phyloP scores from a whole-genome alignment of 2,113 vertebrate genomes.

The Mohoua ochrocephala region DNA sequence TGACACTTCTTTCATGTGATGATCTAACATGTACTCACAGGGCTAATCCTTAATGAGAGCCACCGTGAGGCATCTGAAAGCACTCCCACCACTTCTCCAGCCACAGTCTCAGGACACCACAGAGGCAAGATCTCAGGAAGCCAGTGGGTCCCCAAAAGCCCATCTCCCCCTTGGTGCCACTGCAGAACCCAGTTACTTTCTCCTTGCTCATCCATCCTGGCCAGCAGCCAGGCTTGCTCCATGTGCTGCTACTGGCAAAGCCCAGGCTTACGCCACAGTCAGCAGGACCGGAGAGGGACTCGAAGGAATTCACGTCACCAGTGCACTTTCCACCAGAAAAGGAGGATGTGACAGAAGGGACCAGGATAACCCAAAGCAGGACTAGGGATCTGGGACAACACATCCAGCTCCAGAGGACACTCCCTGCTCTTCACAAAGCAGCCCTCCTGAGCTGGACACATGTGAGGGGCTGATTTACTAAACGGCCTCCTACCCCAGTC shows the following conservation, averaged over 20 bases:
- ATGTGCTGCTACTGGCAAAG: not conserved
- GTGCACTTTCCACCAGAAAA: not conserved
- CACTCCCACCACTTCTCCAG: not conserved
- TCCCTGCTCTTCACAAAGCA: not conserved
- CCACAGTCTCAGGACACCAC: not conserved
- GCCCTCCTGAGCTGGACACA: not conserved
- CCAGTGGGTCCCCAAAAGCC: not conserved
- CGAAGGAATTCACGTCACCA: not conserved
- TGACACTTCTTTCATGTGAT: not conserved
- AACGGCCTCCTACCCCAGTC: not conserved
- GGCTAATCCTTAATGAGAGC: not conserved
- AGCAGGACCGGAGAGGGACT: not conserved
- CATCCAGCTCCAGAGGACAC: not conserved
- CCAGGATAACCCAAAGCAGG: not conserved
- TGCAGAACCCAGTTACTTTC: not conserved
- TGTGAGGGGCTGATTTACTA: not conserved
- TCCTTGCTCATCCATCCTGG: not conserved
- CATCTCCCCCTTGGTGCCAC: not conserved
- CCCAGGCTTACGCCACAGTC: not conserved
- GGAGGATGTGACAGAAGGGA: not conserved
- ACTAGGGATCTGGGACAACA: not conserved
- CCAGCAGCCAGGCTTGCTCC: not conserved
- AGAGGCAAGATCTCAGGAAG: not conserved
- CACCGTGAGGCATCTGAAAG: not conserved
- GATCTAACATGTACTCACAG: not conserved